These are phyloP conservation scores for Anabas testudineus DNA, from an alignment of 2,797 vertebrate species.

Conservation along the genomic window DNA sequence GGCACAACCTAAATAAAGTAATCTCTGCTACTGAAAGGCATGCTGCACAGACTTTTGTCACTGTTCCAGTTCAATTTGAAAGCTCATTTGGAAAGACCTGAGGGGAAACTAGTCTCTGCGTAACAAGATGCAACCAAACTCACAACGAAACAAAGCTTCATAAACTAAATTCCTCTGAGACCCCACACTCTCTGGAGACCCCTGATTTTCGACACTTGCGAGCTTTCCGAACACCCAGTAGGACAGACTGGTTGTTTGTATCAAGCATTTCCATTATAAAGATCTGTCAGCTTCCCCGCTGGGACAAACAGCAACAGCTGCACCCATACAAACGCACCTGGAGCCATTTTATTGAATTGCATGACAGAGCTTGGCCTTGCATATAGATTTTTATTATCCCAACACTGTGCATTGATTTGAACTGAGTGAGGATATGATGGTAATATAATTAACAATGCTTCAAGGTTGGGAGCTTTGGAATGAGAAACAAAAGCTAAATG, in stretches of 20 bases:
- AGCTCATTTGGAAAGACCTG: conserved; percentile 36
- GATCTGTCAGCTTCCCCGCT: conserved; percentile 24
- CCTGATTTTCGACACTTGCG: not conserved
- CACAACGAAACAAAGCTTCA: conserved; percentile 42
- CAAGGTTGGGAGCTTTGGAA: not conserved
- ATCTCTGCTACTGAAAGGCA: conserved; percentile 10
- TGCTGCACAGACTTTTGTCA: conserved; percentile 6
- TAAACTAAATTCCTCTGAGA: conserved; percentile 38
- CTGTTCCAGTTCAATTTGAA: conserved; percentile 22
- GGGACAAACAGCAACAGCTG: conserved; percentile 26
- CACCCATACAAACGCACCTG: conserved; percentile 26
- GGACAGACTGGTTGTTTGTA: conserved; percentile 1
- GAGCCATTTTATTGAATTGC: conserved; percentile 46
- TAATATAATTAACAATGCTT: not conserved
- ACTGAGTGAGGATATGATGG: not conserved
- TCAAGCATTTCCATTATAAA: conserved; percentile 38
- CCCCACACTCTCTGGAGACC: conserved; percentile 22
- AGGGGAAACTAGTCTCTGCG: conserved; percentile 27
- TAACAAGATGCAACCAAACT: conserved; percentile 14
- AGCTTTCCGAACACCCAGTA: conserved; percentile 20
- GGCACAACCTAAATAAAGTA: not conserved
- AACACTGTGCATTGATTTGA: conserved; percentile 6
- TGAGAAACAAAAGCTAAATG: not conserved
- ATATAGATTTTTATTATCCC: conserved; percentile 14
- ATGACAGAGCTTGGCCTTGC: not conserved